phyloP scores from a whole-genome alignment of 2,113 vertebrate species.

The Narcine bancroftii region DNA sequence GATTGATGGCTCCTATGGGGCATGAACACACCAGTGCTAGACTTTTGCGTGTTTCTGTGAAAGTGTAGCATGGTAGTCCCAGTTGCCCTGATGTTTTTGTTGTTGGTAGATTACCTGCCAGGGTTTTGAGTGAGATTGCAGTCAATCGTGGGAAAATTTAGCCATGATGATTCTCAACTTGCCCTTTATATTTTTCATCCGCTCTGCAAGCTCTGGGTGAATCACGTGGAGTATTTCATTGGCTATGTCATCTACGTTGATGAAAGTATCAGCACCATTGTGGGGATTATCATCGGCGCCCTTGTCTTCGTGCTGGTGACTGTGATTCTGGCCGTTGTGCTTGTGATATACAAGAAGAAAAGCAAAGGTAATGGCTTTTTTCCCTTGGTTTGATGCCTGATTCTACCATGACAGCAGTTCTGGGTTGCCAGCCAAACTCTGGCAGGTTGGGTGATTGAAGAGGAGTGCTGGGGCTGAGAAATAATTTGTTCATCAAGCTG shows the following conservation, averaged over 20 bases:
- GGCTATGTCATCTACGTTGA: conserved; percentile 63
- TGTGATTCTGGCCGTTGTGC: conserved; percentile 51
- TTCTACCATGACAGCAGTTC: neutral
- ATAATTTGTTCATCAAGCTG: too few relatives aligned
- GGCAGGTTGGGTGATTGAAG: neutral
- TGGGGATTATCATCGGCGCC: conserved; percentile 63
- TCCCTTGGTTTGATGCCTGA: too few relatives aligned
- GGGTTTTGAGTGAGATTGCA: neutral
- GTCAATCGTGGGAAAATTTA: neutral
- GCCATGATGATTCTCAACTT: neutral
- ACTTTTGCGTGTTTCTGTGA: neutral
- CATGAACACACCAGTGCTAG: neutral
- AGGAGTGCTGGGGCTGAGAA: neutral
- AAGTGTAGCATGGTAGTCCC: neutral
- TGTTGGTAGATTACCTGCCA: neutral
- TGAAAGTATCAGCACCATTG: conserved; percentile 54
- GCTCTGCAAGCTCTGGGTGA: conserved; percentile 56
- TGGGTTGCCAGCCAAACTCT: neutral
- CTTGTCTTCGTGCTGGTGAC: conserved; percentile 60
- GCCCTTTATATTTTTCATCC: neutral
- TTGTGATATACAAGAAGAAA: conserved; percentile 62
- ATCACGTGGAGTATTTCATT: conserved; percentile 58
- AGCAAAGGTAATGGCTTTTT: conserved; percentile 29
- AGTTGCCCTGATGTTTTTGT: neutral
- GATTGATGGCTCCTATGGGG: neutral